Evolutionary conservation across 2,888 invertebrate genomes (phyloP).

Genomic region (Candidula unifasciata): DNA sequence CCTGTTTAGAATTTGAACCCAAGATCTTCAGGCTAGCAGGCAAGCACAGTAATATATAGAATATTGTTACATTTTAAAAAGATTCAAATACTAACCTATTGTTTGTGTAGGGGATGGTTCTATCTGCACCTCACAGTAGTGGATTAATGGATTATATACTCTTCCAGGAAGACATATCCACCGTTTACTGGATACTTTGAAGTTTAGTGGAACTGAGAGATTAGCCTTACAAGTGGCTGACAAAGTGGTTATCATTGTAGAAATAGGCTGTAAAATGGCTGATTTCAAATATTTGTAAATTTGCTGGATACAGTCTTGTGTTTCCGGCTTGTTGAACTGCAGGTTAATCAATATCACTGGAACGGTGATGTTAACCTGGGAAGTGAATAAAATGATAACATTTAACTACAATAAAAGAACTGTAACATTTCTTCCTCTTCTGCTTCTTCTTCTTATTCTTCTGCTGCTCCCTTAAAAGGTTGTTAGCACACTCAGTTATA

Average conservation of each 20-base stretch:
- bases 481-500: too few species aligned
- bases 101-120: not conserved
- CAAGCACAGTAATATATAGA: not conserved
- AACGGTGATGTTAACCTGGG: slow-evolving; percentile 29
- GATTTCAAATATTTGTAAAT: slow-evolving; percentile 5
- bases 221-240: not conserved
- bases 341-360: slow-evolving; percentile 30
- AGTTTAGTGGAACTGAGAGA: not conserved
- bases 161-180: slow-evolving; percentile 6
- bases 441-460: too few species aligned
- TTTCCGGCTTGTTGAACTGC: not conserved
- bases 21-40: too few species aligned
- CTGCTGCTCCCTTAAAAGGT: too few species aligned
- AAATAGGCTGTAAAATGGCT: not conserved
- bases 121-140: slow-evolving; percentile 13
- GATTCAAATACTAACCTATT: not conserved
- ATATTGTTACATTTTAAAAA: not conserved
- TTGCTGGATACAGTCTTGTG: not conserved
- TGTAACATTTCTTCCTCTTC: too few species aligned
- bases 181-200: not conserved
- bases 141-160: slow-evolving; percentile 14
- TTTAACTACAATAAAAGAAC: not conserved
- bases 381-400: not conserved
- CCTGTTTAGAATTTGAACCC: too few species aligned
- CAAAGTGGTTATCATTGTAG: slow-evolving; percentile 17